Evolutionary conservation across 2,797 vertebrate species (phyloP).

Genomic region (Poecilia velifera): DNA sequence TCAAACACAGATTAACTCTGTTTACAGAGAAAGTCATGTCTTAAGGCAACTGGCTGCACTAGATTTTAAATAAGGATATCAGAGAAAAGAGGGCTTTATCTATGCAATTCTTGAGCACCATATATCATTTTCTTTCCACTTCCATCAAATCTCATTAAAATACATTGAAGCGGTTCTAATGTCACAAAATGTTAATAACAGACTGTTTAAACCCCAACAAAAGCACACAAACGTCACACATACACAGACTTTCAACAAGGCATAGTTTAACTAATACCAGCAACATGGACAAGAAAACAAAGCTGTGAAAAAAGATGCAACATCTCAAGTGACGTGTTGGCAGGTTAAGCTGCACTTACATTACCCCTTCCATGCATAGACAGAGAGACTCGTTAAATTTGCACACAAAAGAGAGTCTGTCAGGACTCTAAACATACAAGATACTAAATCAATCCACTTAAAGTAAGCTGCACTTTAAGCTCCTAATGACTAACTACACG

Average conservation of each 20-base stretch:
- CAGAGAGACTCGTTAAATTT: constrained; percentile 34
- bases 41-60: not conserved
- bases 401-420: constrained; percentile 39
- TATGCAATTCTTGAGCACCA: not conserved
- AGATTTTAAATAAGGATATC: not conserved
- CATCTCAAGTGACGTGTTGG: constrained; percentile 34
- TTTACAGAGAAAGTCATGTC: not conserved
- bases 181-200: not conserved
- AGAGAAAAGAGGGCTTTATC: not conserved
- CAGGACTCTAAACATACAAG: constrained; percentile 46
- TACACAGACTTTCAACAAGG: not conserved
- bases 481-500: constrained; percentile 23
- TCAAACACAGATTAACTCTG: not conserved
- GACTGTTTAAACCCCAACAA: not conserved
- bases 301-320: constrained; percentile 22
- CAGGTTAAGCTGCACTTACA: constrained; percentile 42
- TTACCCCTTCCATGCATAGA: constrained; percentile 28
- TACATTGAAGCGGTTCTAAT: not conserved
- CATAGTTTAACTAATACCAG: constrained; percentile 10
- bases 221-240: constrained; percentile 13
- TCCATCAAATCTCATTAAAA: not conserved
- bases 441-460: constrained; percentile 63
- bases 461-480: constrained; percentile 61
- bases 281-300: constrained; percentile 4
- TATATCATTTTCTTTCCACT: not conserved